Evolutionary conservation across 2,113 vertebrate species (phyloP), one percentile per base, ranked within the genome.

Genomic region (Caranx melampygus): DNA sequence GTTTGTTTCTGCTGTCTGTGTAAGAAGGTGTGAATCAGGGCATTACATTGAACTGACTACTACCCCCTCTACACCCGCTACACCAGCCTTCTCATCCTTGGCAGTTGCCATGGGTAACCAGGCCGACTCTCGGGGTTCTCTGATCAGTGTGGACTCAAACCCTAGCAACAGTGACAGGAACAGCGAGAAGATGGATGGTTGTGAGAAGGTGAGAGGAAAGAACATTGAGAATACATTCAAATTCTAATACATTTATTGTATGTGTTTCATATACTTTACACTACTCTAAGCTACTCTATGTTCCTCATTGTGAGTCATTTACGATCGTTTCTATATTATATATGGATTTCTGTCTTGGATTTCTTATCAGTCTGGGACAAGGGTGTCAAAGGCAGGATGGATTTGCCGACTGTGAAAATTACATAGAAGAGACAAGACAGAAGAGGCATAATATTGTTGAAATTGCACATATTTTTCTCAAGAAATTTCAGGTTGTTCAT

Each of bases 61-160:
- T 33, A 14, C 64, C 69, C 76, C 12, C 62, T 20, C 66, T 76
- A 49, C n/a, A 6, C 57, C 42, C 15, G 0, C 54, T 51, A 47
- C 47, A 61, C 84, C 94, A 99, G 98, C 96, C 68, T 98, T 99
- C 94, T 99, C 98, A 91, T 98, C 97, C 83, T 91, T 99, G 93
- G 97, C 96, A 92, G 96, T 99, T 94, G 97, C 97, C 93, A 95
- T 95, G 93, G 96, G 96, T 88, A 99, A 96, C 96, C 96, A 97
- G 90, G 94, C 97, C 34, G 98, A 98, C 76, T 99, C 98, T 78
- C 96, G 97, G 90, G 97, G 96, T 62, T 99, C 98, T 58, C 94
- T 99, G 90, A 97, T 97, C 91, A 99, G 98, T 60, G 96, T 99
- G 82, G 98, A 99, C 90, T 99, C 98, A 84, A 99, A 98, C 87